phyloP scores from a whole-genome alignment of 2,797 vertebrate species.

The Gambelia wislizenii region DNA sequence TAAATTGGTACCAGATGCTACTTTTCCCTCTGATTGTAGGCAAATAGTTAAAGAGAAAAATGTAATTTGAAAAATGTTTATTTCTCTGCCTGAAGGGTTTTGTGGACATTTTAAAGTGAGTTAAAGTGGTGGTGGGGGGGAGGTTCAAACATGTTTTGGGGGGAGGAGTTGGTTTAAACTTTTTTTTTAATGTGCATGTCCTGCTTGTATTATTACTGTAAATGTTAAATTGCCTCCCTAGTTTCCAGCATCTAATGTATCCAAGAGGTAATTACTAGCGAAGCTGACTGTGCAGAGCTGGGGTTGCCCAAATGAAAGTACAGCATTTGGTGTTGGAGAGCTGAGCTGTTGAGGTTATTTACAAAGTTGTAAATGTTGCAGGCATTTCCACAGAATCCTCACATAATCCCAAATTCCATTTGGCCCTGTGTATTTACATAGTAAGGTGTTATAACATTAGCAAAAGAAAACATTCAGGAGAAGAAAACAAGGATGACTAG shows the following conservation, averaged over 20 bases:
- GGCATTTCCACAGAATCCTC: not conserved
- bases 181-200: not conserved
- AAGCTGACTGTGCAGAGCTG: conserved; percentile 29
- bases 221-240: conserved; percentile 57
- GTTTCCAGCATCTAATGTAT: conserved; percentile 58
- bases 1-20: conserved; percentile 63
- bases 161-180: not conserved
- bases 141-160: not conserved
- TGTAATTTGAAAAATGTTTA: conserved; percentile 45
- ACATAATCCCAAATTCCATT: not conserved
- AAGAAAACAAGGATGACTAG: not conserved
- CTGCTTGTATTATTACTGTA: conserved; percentile 29
- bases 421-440: not conserved
- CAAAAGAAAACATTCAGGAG: not conserved
- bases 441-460: not conserved
- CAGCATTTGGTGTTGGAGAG: not conserved
- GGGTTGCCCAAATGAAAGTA: not conserved
- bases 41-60: conserved; percentile 30
- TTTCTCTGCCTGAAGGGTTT: conserved; percentile 41
- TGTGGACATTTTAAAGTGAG: conserved; percentile 48
- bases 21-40: conserved; percentile 30
- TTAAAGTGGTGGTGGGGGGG: too few species aligned
- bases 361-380: conserved; percentile 46
- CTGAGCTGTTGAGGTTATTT: conserved; percentile 39
- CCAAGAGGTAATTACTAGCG: conserved; percentile 28